Base-by-base conservation (phyloP, 2,888 invertebrate genomes). In the Caenorhabditis virilis region DNA sequence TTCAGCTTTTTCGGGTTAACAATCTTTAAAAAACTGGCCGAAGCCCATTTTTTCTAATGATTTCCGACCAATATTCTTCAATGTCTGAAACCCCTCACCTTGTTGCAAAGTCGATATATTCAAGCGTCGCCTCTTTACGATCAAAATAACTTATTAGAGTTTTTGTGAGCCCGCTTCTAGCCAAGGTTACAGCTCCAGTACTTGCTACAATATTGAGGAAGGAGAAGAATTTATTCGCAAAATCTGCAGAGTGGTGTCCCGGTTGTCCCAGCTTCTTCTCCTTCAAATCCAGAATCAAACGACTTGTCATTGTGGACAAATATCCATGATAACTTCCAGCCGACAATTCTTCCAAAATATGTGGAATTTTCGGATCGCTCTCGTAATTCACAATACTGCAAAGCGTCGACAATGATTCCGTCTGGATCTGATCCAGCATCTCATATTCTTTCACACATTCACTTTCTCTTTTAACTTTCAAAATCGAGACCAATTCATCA, bases 161-260 rank as follows among this genome's bases (percentile, higher is more conserved):
- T 83, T 92, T 91, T 89, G 92, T 91, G 90, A 92, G 91, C 15
- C 92, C 92, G 84, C 91, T 91, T 36, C 90, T 89, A 20, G 92
- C 91, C 38, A 92, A 86, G 2, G 91, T 91, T 6, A 91, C 91
- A 23, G 72, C 69, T 36, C 71, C 69, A 27, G 69, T 61, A 82
- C 91, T 91, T 13, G 91, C 91, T 76, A 93, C 86, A 84, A 93
- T 92, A 83, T 93, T 93, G 1, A 93, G 87, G 84, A 93, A 91
- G 43, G 91, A 92, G 84, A 93, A 92, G 25, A 93, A 85, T 0
- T 92, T 90, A 7, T 92, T 93, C 5, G 91, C 91, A 77, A 92
- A 87, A 15, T 82, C 80, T 65, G 85, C 60, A 16, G 76, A 70
- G 36, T 73, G 65, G 36, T 72, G 65, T n/a, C 71, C 69, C 16